Base-by-base conservation (phyloP, 2,888 invertebrate species). In the Tetropium fuscum region DNA sequence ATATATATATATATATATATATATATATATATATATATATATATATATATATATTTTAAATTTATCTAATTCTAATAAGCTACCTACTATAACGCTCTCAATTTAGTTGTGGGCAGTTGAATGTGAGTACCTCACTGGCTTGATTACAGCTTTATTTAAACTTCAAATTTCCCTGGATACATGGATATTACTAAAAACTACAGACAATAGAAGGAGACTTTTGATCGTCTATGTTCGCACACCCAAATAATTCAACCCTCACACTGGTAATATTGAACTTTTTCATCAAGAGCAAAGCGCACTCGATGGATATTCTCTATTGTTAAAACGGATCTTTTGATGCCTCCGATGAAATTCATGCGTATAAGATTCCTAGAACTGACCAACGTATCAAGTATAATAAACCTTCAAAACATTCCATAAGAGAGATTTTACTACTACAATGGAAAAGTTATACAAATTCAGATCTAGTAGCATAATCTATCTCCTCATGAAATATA, bases 401-500 rank as follows among this genome's bases (percentile, higher is more conserved):
- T 45, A 32, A 18, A 30, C 18, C 32, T n/a, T n/a, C n/a, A 22
- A 30, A 32, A 45, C 10, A 18, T 45, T 45, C 45, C 30, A 45
- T 45, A 30, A 32, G 45, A 2, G 19, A 30, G 45, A 45, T 32
- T 7, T 10, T 7, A 19, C 16, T n/a, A 10, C 18, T 45, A 38
- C 45, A 45, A 45, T 32, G 19, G 19, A n/a, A 27, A 44, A 44
- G 45, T 45, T 45, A 16, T 45, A 32, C 19, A 30, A 45, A 45
- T 45, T 30, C 22, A 45, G 6, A 4, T n/a, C n/a, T n/a, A n/a
- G n/a, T n/a, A n/a, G n/a, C n/a, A n/a, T n/a, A n/a, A n/a, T n/a
- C n/a, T n/a, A n/a, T n/a, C n/a, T n/a, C n/a, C n/a, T n/a, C n/a
- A n/a, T n/a, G n/a, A n/a, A n/a, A n/a, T n/a, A n/a, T n/a, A n/a